Base-by-base conservation (phyloP, 2,797 vertebrate genomes). In the Parambassis ranga region DNA sequence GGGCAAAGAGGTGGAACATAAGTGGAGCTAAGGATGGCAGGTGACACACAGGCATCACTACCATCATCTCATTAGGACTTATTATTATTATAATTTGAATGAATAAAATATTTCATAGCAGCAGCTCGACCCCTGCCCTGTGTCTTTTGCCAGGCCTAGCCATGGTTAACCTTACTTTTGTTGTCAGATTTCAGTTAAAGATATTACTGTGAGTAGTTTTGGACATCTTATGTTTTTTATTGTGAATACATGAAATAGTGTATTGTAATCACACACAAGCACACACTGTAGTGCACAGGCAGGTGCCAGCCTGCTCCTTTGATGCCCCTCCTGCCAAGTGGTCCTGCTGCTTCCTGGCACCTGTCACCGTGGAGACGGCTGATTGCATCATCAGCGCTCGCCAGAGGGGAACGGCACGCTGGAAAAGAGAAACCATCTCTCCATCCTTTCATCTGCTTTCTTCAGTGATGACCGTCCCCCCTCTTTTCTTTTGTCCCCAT, bases 311-410 rank as follows among this genome's bases (percentile, higher is more conserved):
- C 78, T 81, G 75, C 71, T 82, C 72, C 61, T 88, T 84, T 84
- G 82, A 89, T 86, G 77, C 81, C 79, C 81, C 80, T 70, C 75
- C 77, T 82, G 75, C 84, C 83, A 85, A 85, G 79, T 64, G 64
- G 81, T 76, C 88, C 86, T 69, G 88, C 87, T 87, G 87, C 83
- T 87, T 87, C 81, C 81, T 81, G 81, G 84, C 85, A 87, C 86
- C 89, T 88, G 88, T 90, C 90, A 79, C 91, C 72, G 81, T 88
- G 87, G 89, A 89, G 84, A 92, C 65, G 66, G 71, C 77, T 85
- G 89, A 87, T 89, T 88, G 86, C 88, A 90, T 91, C 91, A 90
- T 88, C 90, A 80, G 72, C 50, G 75, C 73, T 86, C 68, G 73
- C 84, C 88, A 75, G 83, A 85, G 82, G 80, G 80, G 77, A 88